Conservation (phyloP, 2,797 vertebrate species). For the Acanthis flammea region DNA sequence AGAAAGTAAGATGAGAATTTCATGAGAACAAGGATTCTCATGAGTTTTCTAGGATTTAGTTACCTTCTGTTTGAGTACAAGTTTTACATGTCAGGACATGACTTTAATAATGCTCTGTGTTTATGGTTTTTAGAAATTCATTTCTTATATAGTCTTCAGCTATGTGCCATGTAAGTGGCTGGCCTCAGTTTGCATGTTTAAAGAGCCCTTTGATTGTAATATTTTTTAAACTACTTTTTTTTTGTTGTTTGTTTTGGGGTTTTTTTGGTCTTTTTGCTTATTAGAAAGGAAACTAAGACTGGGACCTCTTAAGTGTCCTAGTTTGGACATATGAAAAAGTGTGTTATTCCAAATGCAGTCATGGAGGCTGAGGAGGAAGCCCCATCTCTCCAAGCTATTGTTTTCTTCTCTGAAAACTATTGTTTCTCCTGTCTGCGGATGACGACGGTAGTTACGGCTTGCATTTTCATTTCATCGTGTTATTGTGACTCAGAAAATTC, state of each 20-base stretch:
- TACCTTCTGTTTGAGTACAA: background rate
- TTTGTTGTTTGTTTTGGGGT: too few relatives aligned
- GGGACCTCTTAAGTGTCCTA: background rate
- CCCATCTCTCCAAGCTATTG: background rate
- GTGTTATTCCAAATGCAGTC: background rate
- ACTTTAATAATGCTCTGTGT: conserved; percentile 2
- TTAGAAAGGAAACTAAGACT: background rate
- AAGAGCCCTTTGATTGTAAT: background rate
- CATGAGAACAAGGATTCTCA: background rate
- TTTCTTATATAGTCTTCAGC: background rate
- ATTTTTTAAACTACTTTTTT: background rate
- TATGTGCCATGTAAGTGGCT: background rate
- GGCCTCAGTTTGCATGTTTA: background rate
- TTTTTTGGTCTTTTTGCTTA: background rate
- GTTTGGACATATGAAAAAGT: background rate
- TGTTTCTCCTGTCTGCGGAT: background rate
- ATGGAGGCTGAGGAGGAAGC: background rate
- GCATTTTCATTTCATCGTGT: background rate
- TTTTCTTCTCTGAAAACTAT: background rate
- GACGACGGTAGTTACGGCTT: background rate
- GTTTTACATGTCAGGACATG: background rate
- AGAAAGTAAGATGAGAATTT: background rate
- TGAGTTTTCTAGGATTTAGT: conserved; percentile 18
- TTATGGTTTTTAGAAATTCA: background rate
- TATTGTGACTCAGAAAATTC: background rate